These are phyloP conservation scores for Amphipoea oculea DNA, from an alignment of 2,888 invertebrate genomes.

Conservation along the genomic window DNA sequence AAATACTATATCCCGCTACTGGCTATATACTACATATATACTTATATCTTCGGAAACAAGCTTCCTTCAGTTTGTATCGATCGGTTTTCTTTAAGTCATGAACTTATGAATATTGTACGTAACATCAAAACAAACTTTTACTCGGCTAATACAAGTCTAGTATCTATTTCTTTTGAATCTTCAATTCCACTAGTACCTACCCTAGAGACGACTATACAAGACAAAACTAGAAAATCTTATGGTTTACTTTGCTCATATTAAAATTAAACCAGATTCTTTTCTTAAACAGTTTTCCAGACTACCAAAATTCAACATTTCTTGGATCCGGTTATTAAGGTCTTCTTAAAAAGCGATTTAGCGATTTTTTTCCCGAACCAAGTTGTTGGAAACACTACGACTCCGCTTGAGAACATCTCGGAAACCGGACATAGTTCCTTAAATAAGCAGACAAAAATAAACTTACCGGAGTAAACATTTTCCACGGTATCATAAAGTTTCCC, in stretches of 20 bases:
- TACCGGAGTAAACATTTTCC: conserved; percentile 92
- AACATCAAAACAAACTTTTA: conserved; percentile 26
- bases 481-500: conserved; percentile 92
- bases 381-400: neutral
- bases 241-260: neutral
- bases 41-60: neutral
- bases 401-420: neutral
- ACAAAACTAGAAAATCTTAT: neutral
- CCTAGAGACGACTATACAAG: neutral
- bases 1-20: neutral
- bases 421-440: neutral
- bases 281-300: neutral
- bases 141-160: conserved; percentile 6
- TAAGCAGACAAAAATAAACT: conserved; percentile 35
- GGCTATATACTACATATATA: no score
- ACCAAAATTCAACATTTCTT: neutral
- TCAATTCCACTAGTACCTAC: neutral
- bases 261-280: neutral
- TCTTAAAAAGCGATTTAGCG: neutral
- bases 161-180: neutral
- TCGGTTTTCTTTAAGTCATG: conserved; percentile 20
- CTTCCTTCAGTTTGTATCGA: conserved; percentile 25
- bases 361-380: neutral
- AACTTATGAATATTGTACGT: conserved; percentile 21
- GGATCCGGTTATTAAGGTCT: neutral